Conservation (phyloP, 2,797 vertebrate genomes). For the Decapterus maruadsi region DNA sequence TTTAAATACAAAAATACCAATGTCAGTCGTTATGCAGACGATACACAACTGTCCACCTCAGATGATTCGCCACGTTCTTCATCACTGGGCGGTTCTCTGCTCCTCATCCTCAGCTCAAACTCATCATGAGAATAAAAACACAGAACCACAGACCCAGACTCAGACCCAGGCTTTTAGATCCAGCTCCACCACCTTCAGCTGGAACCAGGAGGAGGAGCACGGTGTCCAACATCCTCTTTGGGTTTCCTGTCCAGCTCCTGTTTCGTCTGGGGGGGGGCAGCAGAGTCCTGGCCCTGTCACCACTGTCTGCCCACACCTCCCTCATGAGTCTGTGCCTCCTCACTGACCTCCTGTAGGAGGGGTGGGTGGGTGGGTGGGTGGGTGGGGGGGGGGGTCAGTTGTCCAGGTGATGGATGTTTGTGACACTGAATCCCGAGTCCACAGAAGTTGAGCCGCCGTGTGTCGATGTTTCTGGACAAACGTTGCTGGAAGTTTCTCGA, state of each 20-base stretch:
- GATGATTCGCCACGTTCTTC: neutral
- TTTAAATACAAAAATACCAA: too few species aligned
- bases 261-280: neutral
- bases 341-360: slow-evolving; percentile 14
- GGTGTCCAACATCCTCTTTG: slow-evolving; percentile 13
- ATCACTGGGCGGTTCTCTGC: neutral
- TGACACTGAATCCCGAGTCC: slow-evolving; percentile 22
- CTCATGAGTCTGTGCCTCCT: slow-evolving; percentile 32
- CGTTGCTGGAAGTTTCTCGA: neutral
- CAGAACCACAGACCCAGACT: too few species aligned
- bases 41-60: neutral
- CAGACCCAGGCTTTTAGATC: slow-evolving; percentile 19
- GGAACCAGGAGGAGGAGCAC: slow-evolving; percentile 27
- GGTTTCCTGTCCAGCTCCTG: slow-evolving; percentile 33
- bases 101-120: neutral
- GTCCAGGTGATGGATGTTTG: slow-evolving; percentile 45
- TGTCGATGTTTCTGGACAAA: neutral
- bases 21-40: neutral
- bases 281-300: slow-evolving; percentile 11
- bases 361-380: too few species aligned
- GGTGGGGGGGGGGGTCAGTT: slow-evolving; percentile 18
- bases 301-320: slow-evolving; percentile 17
- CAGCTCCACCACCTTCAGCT: slow-evolving; percentile 19
- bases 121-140: neutral
- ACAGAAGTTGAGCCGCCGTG: neutral